Percentiles rank a stretch among this genome's conserved stretches.
Evolutionary conservation across 2,113 vertebrate species (phyloP).

Genomic region (Saguinus midas): DNA sequence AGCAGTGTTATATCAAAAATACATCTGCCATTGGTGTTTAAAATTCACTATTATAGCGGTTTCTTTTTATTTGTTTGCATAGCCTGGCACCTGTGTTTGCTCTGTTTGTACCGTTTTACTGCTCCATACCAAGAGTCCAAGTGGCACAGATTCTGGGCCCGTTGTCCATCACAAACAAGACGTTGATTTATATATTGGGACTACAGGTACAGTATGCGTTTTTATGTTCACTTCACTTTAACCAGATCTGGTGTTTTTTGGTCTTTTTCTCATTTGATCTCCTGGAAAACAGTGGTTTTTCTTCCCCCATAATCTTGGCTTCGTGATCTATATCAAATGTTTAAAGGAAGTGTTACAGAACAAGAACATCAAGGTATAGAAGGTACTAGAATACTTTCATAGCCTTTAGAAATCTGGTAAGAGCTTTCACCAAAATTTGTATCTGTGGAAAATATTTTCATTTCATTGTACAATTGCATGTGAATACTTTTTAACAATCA

Average conservation of each 20-base stretch:
- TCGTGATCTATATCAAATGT: constrained; percentile 66
- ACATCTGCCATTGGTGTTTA: constrained; percentile 4
- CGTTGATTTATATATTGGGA: constrained; percentile 95
- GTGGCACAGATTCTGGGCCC: constrained; percentile 93
- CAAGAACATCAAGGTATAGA: constrained; percentile 50
- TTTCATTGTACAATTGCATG: constrained; percentile 4
- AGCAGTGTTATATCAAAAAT: not conserved
- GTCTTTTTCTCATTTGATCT: constrained; percentile 68
- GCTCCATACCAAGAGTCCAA: constrained; percentile 92
- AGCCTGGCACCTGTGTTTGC: constrained; percentile 95
- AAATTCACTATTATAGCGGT: not conserved
- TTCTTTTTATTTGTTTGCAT: constrained; percentile 78
- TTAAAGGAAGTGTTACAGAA: constrained; percentile 70
- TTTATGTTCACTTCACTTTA: constrained; percentile 76
- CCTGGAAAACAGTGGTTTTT: constrained; percentile 59
- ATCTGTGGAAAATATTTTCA: constrained; percentile 73
- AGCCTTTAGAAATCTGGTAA: constrained; percentile 74
- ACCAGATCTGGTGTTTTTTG: not conserved
- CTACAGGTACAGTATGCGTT: constrained; percentile 91
- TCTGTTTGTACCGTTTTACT: constrained; percentile 97
- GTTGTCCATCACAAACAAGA: constrained; percentile 97
- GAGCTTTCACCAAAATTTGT: constrained; percentile 67
- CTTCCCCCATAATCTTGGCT: constrained; percentile 60
- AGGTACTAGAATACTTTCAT: constrained; percentile 60
- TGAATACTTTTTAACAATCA: constrained; percentile 40